phyloP scores from a whole-genome alignment of 2,113 vertebrate genomes.

The Megalops atlanticus region DNA sequence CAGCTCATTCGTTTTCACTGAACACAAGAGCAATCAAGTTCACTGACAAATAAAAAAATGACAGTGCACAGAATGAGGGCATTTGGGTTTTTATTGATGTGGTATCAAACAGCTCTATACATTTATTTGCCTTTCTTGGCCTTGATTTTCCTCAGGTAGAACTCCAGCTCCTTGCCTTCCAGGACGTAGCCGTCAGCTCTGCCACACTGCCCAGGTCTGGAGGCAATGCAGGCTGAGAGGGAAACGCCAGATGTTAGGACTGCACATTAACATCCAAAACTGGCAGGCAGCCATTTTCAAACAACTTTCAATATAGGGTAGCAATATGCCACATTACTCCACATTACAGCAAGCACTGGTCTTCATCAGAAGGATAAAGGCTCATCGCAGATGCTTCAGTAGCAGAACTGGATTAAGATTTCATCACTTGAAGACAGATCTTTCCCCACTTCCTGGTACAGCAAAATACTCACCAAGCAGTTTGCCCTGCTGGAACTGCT shows the following conservation, averaged over 20 bases:
- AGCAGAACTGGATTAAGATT: conserved; percentile 86
- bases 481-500: conserved; percentile 97
- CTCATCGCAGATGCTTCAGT: conserved; percentile 72
- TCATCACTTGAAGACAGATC: conserved; percentile 70
- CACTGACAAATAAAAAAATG: not conserved
- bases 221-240: conserved; percentile 87
- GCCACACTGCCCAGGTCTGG: conserved; percentile 94
- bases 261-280: too few relatives aligned
- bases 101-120: conserved; percentile 68
- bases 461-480: conserved; percentile 86
- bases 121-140: conserved; percentile 99
- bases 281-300: not conserved
- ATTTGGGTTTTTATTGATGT: conserved; percentile 65
- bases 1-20: too few relatives aligned
- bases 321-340: too few relatives aligned
- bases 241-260: not conserved
- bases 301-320: not conserved
- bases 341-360: conserved; percentile 23
- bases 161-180: conserved; percentile 96
- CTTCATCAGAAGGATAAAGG: conserved; percentile 68
- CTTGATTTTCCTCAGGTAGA: conserved; percentile 98
- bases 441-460: not conserved
- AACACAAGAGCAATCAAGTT: not conserved
- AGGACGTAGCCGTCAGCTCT: conserved; percentile 92
- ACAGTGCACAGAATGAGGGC: not conserved